These are phyloP conservation scores for Tupaia tana DNA, from an alignment of 2,113 vertebrate genomes.

Conservation along the genomic window DNA sequence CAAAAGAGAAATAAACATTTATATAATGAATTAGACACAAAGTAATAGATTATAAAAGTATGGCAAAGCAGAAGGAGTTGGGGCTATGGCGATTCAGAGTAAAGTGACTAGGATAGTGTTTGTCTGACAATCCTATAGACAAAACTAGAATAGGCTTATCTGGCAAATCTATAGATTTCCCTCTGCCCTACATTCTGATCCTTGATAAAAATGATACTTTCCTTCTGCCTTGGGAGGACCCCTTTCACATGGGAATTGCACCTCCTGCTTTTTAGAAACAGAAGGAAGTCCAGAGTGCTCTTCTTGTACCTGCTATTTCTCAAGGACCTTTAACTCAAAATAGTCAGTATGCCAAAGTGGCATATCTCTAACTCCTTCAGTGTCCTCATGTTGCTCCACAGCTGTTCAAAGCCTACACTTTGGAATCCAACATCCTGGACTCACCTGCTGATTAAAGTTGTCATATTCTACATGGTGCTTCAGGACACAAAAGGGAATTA, in stretches of 20 bases:
- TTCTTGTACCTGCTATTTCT: not conserved
- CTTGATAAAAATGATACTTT: not conserved
- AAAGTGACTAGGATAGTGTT: not conserved
- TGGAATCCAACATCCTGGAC: not conserved
- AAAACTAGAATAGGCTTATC: no score
- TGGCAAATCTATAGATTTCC: not conserved
- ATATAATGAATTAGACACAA: not conserved
- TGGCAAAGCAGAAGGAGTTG: not conserved
- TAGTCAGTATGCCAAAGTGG: not conserved
- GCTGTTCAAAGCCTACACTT: not conserved
- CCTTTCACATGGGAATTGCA: not conserved
- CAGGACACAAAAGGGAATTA: not conserved
- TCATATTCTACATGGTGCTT: not conserved
- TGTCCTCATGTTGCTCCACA: not conserved
- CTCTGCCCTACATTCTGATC: not conserved
- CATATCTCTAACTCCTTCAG: not conserved
- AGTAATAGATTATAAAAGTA: not conserved
- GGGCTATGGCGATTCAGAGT: not conserved
- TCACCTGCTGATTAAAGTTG: constrained; percentile 6
- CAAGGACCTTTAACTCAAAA: not conserved
- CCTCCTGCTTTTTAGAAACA: not conserved
- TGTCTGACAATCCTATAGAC: not conserved
- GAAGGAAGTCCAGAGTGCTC: not conserved
- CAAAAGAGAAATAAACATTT: not conserved
- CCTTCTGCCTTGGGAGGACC: not conserved